Evolutionary conservation across 2,888 invertebrate species (phyloP).

Genomic region (Gnatocerus cornutus): DNA sequence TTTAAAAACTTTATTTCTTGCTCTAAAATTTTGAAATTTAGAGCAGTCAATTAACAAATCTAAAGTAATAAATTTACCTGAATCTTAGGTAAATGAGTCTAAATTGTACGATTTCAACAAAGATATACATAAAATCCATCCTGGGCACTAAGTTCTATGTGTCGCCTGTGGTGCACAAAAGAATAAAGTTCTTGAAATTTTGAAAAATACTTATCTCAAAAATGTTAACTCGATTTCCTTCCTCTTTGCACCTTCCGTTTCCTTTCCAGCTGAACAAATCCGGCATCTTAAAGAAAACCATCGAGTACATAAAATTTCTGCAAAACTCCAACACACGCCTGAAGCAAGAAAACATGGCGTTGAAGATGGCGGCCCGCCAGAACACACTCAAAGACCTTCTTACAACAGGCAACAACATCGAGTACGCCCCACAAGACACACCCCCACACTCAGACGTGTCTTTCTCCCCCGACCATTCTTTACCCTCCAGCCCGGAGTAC

Average conservation of each 20-base stretch:
- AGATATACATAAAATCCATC: too few relatives aligned
- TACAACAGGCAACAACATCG: conserved; percentile 62
- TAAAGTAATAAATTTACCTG: too few relatives aligned
- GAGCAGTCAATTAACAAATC: too few relatives aligned
- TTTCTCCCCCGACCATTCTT: conserved; percentile 80
- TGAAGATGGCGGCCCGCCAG: conserved; percentile 83
- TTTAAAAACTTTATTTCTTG: too few relatives aligned
- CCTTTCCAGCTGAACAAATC: conserved; percentile 87
- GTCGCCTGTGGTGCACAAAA: too few relatives aligned
- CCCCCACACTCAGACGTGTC: conserved; percentile 89
- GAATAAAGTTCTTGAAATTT: too few relatives aligned
- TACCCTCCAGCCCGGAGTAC: conserved; percentile 81
- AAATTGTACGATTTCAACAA: too few relatives aligned
- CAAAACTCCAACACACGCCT: conserved; percentile 90
- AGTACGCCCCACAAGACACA: conserved; percentile 74
- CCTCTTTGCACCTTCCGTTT: not conserved
- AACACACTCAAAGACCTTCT: conserved; percentile 84
- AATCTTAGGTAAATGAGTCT: too few relatives aligned
- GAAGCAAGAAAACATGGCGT: conserved; percentile 87
- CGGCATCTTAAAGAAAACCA: conserved; percentile 95
- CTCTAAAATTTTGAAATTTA: too few relatives aligned
- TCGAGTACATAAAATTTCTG: conserved; percentile 94
- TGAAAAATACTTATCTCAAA: too few relatives aligned
- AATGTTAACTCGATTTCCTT: too few relatives aligned
- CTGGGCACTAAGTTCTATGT: too few relatives aligned